These are phyloP conservation scores for Sphaerodactylus townsendi DNA, from an alignment of 2,113 vertebrate genomes.

Conservation along the genomic window DNA sequence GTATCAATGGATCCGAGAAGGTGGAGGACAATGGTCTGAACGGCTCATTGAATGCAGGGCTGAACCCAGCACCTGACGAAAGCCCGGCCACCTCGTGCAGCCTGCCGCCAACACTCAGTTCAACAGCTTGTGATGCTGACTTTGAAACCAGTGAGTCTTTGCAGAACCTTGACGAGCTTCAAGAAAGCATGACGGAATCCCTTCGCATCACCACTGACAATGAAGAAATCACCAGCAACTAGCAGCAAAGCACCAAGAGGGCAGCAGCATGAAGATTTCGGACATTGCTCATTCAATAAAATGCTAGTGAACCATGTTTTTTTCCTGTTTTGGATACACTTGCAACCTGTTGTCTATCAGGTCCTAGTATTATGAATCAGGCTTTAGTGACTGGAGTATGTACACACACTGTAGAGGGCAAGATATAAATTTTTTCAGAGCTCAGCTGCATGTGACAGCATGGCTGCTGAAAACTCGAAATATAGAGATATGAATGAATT, in stretches of 20 bases:
- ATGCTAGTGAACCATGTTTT: constrained; percentile 25
- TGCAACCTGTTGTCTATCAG: constrained; percentile 12
- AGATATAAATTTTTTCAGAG: neutral
- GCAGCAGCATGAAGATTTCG: constrained; percentile 13
- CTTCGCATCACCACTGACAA: constrained; percentile 17
- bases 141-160: constrained; percentile 30
- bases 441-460: neutral
- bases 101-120: constrained; percentile 22
- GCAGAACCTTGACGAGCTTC: constrained; percentile 42
- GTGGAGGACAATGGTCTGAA: neutral
- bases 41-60: constrained; percentile 20
- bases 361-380: constrained; percentile 5
- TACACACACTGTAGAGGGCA: neutral
- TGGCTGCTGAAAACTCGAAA: constrained; percentile 18
- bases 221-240: constrained; percentile 9
- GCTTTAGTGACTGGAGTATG: neutral
- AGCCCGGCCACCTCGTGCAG: neutral
- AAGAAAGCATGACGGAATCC: constrained; percentile 15
- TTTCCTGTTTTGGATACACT: neutral
- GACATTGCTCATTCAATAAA: constrained; percentile 24
- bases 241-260: constrained; percentile 7
- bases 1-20: neutral
- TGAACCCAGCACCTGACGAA: constrained; percentile 35
- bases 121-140: constrained; percentile 31
- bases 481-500: neutral